Evolutionary conservation across 1,140 invertebrate genomes (phyloP), one percentile per base, ranked within the genome.

Genomic region (Drosophila nikananu): DNA sequence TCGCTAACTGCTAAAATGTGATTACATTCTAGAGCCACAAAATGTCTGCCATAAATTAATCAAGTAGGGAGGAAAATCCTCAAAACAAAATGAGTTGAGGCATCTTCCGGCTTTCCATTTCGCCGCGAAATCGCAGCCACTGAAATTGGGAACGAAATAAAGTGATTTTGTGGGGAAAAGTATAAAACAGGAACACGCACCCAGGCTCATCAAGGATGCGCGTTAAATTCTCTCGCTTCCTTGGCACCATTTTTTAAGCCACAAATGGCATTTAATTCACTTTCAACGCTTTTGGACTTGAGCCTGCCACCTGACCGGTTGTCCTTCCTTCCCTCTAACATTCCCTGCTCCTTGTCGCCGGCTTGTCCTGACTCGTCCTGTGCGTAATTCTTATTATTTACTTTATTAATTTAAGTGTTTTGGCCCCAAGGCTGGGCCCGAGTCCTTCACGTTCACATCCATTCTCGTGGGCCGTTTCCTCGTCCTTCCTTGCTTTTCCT

Each of bases 321-420:
- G 71, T 73, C 70, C 44, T 32, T 55, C 10, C 17, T 17, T 30
- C 25, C 25, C n/a, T 35, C 30, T 35, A 12, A 32, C 17, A 15
- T 19, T 66, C 32, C 9, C 41, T 41, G 7, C 13, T 12, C 27
- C 39, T 10, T 10, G 27, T 12, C 25, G 35, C 48, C 4, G 25
- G 6, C 19, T n/a, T 17, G 27, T 42, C 15, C 54, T 41, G 58
- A 10, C 46, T 61, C 42, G 51, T 78, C 52, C 54, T 75, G 21
- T 70, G 70, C 86, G 77, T 84, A 89, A 76, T 84, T 70, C 82
- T 82, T 90, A 90, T 90, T 90, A 90, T 90, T 90, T 90, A 90
- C 86, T 90, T 90, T 90, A 90, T 90, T 90, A 90, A 90, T 90
- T 90, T 90, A 90, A 90, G 86, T 90, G 86, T 86, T 86, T 86